Percentiles rank a stretch among this genome's conserved stretches.
These are phyloP conservation scores for Bombus sibiricus DNA, from an alignment of 1,140 invertebrate species.

Conservation along the genomic window DNA sequence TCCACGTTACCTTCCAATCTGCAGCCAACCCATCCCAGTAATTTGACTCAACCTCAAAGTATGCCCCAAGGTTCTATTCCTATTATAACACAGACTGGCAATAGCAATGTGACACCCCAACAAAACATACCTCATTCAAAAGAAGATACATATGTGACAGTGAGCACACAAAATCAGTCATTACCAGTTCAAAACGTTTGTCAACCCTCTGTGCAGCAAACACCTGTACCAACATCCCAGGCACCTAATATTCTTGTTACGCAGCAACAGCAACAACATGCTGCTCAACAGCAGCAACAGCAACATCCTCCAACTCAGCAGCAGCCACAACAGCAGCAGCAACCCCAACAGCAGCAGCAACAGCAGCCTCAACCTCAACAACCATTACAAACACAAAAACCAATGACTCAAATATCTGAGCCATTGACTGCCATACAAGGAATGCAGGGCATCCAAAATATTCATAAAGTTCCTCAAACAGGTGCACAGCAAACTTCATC, in stretches of 20 bases:
- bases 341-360: conserved; percentile 55
- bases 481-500: conserved; percentile 69
- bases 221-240: conserved; percentile 71
- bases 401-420: conserved; percentile 74
- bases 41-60: conserved; percentile 82
- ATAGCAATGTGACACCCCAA: conserved; percentile 82
- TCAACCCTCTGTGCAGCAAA: conserved; percentile 65
- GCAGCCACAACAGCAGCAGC: conserved; percentile 37
- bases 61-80: conserved; percentile 85
- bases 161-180: conserved; percentile 72
- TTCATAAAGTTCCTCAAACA: conserved; percentile 80
- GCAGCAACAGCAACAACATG: conserved; percentile 57
- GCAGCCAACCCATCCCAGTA: conserved; percentile 82
- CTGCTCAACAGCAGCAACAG: conserved; percentile 44
- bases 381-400: conserved; percentile 59
- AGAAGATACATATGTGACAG: conserved; percentile 72
- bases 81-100: conserved; percentile 83
- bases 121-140: conserved; percentile 76
- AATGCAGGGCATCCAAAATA: conserved; percentile 78
- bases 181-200: conserved; percentile 72
- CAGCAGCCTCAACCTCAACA: conserved; percentile 63
- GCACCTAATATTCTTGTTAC: conserved; percentile 72
- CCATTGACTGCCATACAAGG: conserved; percentile 73
- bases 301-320: conserved; percentile 39
- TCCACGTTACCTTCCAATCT: conserved; percentile 85